These are phyloP conservation scores for Lota lota DNA, from an alignment of 2,113 vertebrate genomes.

Conservation along the genomic window DNA sequence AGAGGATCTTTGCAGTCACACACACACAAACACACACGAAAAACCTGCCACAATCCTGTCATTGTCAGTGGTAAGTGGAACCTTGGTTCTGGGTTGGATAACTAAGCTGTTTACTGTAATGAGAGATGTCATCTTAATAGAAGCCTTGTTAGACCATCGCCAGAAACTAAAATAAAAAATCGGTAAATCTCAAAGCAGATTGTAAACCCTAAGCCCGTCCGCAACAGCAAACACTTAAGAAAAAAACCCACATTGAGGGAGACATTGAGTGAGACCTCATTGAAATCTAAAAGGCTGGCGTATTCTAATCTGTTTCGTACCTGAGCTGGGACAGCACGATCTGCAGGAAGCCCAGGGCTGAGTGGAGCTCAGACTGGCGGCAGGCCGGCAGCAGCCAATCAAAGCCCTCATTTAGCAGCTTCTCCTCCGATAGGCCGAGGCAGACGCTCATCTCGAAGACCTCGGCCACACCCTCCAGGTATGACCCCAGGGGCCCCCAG, in stretches of 20 bases:
- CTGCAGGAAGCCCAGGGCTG: conserved; percentile 84
- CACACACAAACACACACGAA: neutral
- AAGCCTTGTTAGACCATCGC: neutral
- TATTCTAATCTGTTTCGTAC: conserved; percentile 52
- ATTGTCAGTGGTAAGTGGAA: conserved; percentile 50
- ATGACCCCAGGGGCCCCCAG: conserved; percentile 87
- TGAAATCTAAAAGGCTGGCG: neutral
- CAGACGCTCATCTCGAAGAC: conserved; percentile 86
- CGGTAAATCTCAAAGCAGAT: conserved; percentile 25
- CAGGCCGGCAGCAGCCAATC: conserved; percentile 90
- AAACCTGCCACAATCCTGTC: conserved; percentile 49
- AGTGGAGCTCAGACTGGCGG: conserved; percentile 81
- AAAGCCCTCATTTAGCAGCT: conserved; percentile 91
- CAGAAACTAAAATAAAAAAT: conserved; percentile 16
- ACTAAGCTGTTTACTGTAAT: too few relatives aligned
- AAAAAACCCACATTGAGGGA: neutral
- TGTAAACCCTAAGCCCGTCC: conserved; percentile 19
- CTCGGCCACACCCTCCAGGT: conserved; percentile 89
- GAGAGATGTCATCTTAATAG: too few relatives aligned
- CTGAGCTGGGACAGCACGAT: conserved; percentile 83
- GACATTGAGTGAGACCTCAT: neutral
- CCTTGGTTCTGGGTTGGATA: neutral
- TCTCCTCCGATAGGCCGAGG: conserved; percentile 87
- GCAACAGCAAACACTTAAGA: neutral
- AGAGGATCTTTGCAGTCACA: conserved; percentile 36